Evolutionary conservation across 2,113 vertebrate species (phyloP), one percentile per base, ranked within the genome.

Genomic region (Tympanuchus pallidicinctus): DNA sequence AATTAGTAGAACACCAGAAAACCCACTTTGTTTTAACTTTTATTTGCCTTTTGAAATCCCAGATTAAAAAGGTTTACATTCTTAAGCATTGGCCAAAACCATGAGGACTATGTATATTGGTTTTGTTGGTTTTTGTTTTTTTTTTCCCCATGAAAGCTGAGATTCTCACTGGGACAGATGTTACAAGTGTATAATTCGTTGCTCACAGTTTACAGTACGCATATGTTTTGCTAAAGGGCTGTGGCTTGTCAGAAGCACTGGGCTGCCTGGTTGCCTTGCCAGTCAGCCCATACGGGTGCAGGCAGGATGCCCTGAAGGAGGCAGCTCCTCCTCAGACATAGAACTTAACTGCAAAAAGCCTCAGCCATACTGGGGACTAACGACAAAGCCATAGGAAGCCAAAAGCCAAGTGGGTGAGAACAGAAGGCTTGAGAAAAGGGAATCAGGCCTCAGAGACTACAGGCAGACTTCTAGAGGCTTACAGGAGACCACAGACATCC

Each of bases 51-150:
- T 60, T 85, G 54, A 89, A 90, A 92, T 70, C 50, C 22, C 63
- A 76, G 81, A 90, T 87, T 93, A 82, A 89, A 94, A 71, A 87
- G 19, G 71, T 92, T 90, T 92, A 89, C 82, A 85, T 94, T 92
- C 89, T 73, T 87, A 87, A 93, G 38, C 28, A 24, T 43, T 38
- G n/a, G 87, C 86, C 94, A 94, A 95, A 94, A 87, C 82, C 91
- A 85, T 36, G 47, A 92, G 45, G 71, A 76, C 63, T 87, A 45
- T 8, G 22, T 34, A 20, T 28, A 70, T 66, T 21, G 16, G 52
- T 54, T 54, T 54, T 54, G 52, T 54, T 54, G 52, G 25, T 71
- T 66, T 75, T 48, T 38, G 54, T 13, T 54, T 21, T 4, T 57
- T 72, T 56, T 54, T 34, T 30, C 43, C 3, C 56, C 1, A 0